Evolutionary conservation across 2,113 vertebrate genomes (phyloP).

Genomic region (Epinephelus fuscoguttatus): DNA sequence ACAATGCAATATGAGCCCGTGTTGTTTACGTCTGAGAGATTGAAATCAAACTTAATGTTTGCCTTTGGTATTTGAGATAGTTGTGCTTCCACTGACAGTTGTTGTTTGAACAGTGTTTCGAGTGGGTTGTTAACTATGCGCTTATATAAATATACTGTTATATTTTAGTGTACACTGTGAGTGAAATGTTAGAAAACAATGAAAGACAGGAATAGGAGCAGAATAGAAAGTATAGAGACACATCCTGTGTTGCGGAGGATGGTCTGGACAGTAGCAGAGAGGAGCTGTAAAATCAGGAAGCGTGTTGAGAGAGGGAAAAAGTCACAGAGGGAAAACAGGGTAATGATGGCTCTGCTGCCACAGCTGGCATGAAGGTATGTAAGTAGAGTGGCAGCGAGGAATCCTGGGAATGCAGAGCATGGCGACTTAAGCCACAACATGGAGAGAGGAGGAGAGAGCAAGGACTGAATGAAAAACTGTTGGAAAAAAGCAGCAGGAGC

Average conservation of each 20-base stretch:
- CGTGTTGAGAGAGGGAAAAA: not conserved
- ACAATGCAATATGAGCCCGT: not conserved
- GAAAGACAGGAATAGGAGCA: not conserved
- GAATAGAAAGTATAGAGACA: not conserved
- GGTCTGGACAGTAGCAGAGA: constrained; percentile 4
- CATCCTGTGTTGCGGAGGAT: constrained; percentile 13
- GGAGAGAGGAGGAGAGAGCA: constrained; percentile 8
- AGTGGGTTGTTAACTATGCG: not conserved
- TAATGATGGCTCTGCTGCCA: constrained; percentile 85
- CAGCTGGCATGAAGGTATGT: constrained; percentile 86
- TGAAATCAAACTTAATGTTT: not conserved
- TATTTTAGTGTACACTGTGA: not conserved
- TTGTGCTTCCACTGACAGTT: not conserved
- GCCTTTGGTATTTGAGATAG: not conserved
- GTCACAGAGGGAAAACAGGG: constrained; percentile 5
- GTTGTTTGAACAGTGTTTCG: not conserved
- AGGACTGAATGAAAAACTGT: not conserved
- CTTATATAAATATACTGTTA: not conserved
- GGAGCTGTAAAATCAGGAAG: constrained; percentile 2
- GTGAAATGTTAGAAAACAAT: not conserved
- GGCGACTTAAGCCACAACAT: constrained; percentile 49
- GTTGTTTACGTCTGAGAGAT: not conserved
- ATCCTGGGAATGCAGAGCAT: constrained; percentile 73
- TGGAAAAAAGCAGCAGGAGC: not conserved
- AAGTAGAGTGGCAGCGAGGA: constrained; percentile 64